Base-by-base conservation (phyloP, 2,113 vertebrate species). In the Leptobrachium leishanense region DNA sequence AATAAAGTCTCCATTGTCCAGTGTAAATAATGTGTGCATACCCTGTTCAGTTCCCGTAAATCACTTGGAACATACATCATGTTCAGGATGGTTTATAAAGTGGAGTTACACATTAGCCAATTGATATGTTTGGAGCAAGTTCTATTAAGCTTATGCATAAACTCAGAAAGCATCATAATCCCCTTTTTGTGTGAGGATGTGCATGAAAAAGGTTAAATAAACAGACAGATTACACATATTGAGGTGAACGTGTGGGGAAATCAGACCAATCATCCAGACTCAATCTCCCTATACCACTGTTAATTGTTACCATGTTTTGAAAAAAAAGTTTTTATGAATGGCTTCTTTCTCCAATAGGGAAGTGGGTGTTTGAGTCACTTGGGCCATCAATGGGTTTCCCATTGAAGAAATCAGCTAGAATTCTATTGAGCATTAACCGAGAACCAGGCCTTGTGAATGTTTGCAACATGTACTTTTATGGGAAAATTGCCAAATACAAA, bases 141-240 rank as follows among this genome's bases (percentile, higher is more conserved):
- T 77, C 54, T 54, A 69, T 70, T 44, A 76, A 54, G 31, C 44
- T 20, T 55, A 44, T 10, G 41, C 63, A 64, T 43, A 57, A 67
- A 41, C 62, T 59, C 70, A 10, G 63, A 64, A 79, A 79, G 43
- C 54, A 69, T 20, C 11, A 66, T 74, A 77, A 77, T 66, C 77
- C 54, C 65, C 70, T 72, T 57, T 57, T 79, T 73, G 63, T 73
- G 66, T 73, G 69, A 40, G 69, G 9, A 15, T 7, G 2, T 43
- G 5, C 11, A 68, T 44, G 1, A 9, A 70, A 72, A 70, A 74
- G 77, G 70, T 79, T 73, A 74, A 73, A 74, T 79, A 79, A 79
- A 64, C 70, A 46, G n/a, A 73, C 53, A 73, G 41, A 55, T 39
- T 68, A 40, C 15, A 46, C 9, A 6, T 1, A 44, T 76, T 20